Evolutionary conservation across 2,888 invertebrate genomes (phyloP).

Genomic region (Hypercompe scribonia): DNA sequence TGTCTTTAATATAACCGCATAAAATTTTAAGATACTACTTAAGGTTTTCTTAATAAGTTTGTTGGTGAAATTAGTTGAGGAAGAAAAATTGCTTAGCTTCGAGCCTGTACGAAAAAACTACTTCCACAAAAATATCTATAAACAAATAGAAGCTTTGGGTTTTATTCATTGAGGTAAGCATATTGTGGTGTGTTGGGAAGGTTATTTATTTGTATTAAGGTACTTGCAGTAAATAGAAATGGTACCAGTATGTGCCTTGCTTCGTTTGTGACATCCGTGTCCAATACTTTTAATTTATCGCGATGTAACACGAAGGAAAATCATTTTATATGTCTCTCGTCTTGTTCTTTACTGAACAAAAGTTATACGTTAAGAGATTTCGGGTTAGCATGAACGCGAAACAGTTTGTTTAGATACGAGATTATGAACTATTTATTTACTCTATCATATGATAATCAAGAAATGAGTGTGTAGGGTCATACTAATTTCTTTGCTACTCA

Average conservation of each 20-base stretch:
- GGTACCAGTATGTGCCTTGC: slow-evolving; percentile 53
- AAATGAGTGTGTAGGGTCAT: slow-evolving; percentile 8
- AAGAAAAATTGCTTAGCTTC: slow-evolving; percentile 15
- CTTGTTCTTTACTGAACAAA: slow-evolving; percentile 55
- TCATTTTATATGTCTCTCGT: slow-evolving; percentile 43
- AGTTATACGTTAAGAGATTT: slow-evolving; percentile 53
- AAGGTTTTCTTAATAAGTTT: slow-evolving; percentile 41
- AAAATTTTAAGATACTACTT: slow-evolving; percentile 45
- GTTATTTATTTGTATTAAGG: slow-evolving; percentile 13
- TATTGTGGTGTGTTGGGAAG: slow-evolving; percentile 1
- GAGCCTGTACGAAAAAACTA: slow-evolving; percentile 19
- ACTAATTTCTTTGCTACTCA: no score
- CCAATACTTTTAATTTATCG: slow-evolving; percentile 47
- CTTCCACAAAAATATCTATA: slow-evolving; percentile 15
- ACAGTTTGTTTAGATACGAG: slow-evolving; percentile 54
- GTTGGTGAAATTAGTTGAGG: slow-evolving; percentile 32
- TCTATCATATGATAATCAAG: slow-evolving; percentile 24
- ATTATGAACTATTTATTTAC: slow-evolving; percentile 35
- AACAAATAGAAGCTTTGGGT: background rate
- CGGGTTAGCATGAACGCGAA: slow-evolving; percentile 50
- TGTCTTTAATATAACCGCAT: slow-evolving; percentile 44
- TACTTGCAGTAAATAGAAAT: slow-evolving; percentile 13
- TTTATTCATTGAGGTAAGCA: slow-evolving; percentile 2
- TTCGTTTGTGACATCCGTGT: slow-evolving; percentile 46
- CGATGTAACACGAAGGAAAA: slow-evolving; percentile 47